phyloP scores from a whole-genome alignment of 1,140 invertebrate genomes.

The Pseudomyrmex dendroicus region DNA sequence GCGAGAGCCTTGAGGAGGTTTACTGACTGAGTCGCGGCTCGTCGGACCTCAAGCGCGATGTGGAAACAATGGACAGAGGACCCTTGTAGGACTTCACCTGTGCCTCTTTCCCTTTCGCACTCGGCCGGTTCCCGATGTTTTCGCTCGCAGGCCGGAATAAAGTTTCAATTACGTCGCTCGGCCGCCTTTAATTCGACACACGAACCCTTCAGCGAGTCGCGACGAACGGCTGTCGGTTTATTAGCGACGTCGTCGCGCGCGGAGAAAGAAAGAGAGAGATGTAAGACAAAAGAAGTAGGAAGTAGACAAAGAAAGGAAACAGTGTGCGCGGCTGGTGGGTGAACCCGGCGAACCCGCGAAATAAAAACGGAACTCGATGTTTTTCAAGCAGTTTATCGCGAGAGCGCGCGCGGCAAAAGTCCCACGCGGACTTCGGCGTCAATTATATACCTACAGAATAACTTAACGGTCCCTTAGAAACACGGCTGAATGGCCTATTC shows the following conservation, averaged over 20 bases:
- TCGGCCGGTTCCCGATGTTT: constrained; percentile 62
- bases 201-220: constrained; percentile 30
- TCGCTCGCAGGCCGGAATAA: constrained; percentile 62
- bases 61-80: constrained; percentile 53
- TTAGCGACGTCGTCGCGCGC: constrained; percentile 7
- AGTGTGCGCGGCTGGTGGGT: constrained; percentile 1
- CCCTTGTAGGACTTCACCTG: constrained; percentile 49
- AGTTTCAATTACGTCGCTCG: constrained; percentile 74
- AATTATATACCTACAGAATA: constrained; percentile 84
- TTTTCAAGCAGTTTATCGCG: constrained; percentile 79
- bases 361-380: constrained; percentile 74
- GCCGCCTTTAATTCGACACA: constrained; percentile 62
- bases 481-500: constrained; percentile 84
- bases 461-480: constrained; percentile 85
- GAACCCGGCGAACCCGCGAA: constrained; percentile 52
- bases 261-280: constrained; percentile 1
- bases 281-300: too few relatives aligned
- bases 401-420: constrained; percentile 74
- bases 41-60: constrained; percentile 58
- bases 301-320: constrained; percentile 28
- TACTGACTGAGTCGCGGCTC: constrained; percentile 34
- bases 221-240: constrained; percentile 7
- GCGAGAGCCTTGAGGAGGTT: constrained; percentile 20
- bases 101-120: not conserved
- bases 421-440: constrained; percentile 82